Percentiles rank a stretch among this genome's conserved stretches.
phyloP scores from a whole-genome alignment of 2,113 vertebrate genomes.

The Rousettus leschenaultii region DNA sequence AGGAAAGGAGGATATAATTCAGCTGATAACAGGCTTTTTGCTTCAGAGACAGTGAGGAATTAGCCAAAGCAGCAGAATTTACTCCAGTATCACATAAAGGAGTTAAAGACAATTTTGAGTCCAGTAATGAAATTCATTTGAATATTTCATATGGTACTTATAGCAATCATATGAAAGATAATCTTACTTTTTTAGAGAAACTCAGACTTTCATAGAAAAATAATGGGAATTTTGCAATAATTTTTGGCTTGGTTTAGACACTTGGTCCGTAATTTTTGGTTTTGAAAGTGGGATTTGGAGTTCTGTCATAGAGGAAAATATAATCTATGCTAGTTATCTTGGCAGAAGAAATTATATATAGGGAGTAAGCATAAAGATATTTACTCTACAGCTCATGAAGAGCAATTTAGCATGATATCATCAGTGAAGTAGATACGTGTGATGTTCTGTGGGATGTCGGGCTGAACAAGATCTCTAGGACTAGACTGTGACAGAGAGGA shows the following conservation, averaged over 20 bases:
- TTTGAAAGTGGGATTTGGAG: neutral
- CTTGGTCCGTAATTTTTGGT: neutral
- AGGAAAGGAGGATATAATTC: neutral
- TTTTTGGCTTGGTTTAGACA: neutral
- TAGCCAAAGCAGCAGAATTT: neutral
- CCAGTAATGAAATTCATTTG: neutral
- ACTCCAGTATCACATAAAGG: neutral
- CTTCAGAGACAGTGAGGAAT: neutral
- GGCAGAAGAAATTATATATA: conserved; percentile 5
- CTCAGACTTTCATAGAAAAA: neutral
- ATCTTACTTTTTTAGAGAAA: neutral
- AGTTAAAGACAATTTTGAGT: neutral
- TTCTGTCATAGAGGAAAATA: neutral
- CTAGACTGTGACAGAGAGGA: neutral
- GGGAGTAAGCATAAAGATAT: neutral
- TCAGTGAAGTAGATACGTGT: neutral
- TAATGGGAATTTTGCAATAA: neutral
- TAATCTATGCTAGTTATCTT: neutral
- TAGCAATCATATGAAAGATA: neutral
- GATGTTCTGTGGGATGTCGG: neutral
- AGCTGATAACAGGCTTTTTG: neutral
- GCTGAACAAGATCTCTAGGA: neutral
- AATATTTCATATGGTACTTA: neutral
- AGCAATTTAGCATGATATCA: neutral
- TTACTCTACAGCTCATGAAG: neutral